Conservation (phyloP, 2,113 vertebrate genomes). For the Tychaedon coryphoeus region DNA sequence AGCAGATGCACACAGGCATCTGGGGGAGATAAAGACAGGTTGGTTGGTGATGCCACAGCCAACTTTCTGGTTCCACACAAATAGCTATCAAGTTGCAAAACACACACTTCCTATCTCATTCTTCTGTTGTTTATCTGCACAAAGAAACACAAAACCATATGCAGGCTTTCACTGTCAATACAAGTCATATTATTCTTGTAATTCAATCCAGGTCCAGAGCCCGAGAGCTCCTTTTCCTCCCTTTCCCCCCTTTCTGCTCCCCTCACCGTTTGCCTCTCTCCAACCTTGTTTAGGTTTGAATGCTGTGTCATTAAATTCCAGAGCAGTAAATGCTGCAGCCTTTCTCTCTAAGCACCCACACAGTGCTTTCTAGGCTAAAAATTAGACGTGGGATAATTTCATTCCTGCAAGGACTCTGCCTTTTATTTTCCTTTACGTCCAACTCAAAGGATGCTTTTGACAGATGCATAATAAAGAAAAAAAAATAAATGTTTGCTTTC, state of each 20-base stretch:
- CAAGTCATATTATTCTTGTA: slow-evolving; percentile 16
- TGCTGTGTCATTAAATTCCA: slow-evolving; percentile 44
- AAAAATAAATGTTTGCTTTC: not conserved
- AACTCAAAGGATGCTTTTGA: slow-evolving; percentile 16
- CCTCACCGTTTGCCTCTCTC: not conserved
- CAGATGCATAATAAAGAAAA: not conserved
- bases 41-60: not conserved
- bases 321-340: not conserved
- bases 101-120: not conserved
- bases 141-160: not conserved
- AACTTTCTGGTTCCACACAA: not conserved
- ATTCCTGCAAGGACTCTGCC: not conserved
- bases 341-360: not conserved
- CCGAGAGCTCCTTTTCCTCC: not conserved
- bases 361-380: not conserved
- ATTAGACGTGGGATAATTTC: not conserved
- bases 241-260: not conserved
- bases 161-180: not conserved
- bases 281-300: slow-evolving; percentile 1
- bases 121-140: not conserved
- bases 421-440: slow-evolving; percentile 14
- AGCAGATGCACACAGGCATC: rapidly evolving
- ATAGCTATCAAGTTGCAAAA: not conserved
- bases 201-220: slow-evolving; percentile 9
- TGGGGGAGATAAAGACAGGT: not conserved